phyloP scores from a whole-genome alignment of 2,113 vertebrate genomes.

The Irena cyanogastra region DNA sequence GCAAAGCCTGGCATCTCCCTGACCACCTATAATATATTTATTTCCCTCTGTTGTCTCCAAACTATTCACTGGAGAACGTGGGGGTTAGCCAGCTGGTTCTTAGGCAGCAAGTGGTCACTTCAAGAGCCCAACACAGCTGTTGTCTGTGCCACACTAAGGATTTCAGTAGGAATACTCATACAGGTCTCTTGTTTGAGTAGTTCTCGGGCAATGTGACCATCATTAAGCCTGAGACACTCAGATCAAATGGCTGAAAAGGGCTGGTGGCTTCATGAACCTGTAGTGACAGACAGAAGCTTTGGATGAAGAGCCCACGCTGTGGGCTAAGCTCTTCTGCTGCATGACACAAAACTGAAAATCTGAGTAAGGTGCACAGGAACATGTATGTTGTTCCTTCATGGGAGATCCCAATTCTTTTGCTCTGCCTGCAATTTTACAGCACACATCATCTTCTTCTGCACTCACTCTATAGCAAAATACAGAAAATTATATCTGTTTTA shows the following conservation, averaged over 20 bases:
- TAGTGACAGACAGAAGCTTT: not conserved
- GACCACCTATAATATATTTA: not conserved
- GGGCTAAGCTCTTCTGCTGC: not conserved
- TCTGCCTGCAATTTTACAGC: not conserved
- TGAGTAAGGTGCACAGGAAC: not conserved
- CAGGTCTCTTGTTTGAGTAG: not conserved
- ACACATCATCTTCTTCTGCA: not conserved
- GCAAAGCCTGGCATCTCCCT: not conserved
- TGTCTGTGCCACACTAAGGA: not conserved
- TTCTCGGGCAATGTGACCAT: not conserved
- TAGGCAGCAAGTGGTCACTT: not conserved
- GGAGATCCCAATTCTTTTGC: not conserved
- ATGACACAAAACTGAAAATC: not conserved
- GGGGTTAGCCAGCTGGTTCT: not conserved
- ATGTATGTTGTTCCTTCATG: not conserved
- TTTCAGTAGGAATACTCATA: not conserved
- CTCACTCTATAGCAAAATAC: not conserved
- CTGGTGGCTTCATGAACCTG: not conserved
- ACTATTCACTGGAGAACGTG: not conserved
- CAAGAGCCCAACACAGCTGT: not conserved
- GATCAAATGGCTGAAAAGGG: not conserved
- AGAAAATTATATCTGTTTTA: not conserved
- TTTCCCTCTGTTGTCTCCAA: not conserved
- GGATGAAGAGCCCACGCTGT: rapidly evolving
- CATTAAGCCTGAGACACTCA: not conserved